Percentiles rank a stretch among this genome's conserved stretches.
phyloP scores from a whole-genome alignment of 2,797 vertebrate species.

The Stomatorhinus walkeri region DNA sequence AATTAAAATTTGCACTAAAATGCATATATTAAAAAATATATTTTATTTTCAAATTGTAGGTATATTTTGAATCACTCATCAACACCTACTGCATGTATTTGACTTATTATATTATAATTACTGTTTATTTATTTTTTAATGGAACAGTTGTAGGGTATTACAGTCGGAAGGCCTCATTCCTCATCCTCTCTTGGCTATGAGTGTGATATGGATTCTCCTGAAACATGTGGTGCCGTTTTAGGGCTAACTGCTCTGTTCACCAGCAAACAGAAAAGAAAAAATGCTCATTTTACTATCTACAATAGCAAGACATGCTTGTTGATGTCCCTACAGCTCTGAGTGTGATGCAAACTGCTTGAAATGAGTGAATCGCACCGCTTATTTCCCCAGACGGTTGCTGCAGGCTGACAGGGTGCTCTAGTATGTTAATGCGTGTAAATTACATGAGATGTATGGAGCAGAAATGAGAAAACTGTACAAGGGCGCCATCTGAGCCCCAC shows the following conservation, averaged over 20 bases:
- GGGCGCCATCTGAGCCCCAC: neutral
- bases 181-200: neutral
- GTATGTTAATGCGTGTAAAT: neutral
- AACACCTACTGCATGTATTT: neutral
- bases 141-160: neutral
- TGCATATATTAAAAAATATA: neutral
- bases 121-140: neutral
- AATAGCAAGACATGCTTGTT: neutral
- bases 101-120: neutral
- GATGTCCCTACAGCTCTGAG: neutral
- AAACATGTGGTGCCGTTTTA: neutral
- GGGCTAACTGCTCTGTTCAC: neutral
- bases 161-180: neutral
- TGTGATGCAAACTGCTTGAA: neutral
- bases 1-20: neutral
- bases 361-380: neutral
- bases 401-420: neutral
- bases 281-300: neutral
- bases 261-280: neutral
- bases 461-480: neutral
- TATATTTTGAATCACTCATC: neutral
- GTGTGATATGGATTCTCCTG: neutral
- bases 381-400: neutral
- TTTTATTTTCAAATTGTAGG: neutral
- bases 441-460: neutral